Evolutionary conservation across 2,113 vertebrate genomes (phyloP).

Genomic region (Pachycephala philippinensis): DNA sequence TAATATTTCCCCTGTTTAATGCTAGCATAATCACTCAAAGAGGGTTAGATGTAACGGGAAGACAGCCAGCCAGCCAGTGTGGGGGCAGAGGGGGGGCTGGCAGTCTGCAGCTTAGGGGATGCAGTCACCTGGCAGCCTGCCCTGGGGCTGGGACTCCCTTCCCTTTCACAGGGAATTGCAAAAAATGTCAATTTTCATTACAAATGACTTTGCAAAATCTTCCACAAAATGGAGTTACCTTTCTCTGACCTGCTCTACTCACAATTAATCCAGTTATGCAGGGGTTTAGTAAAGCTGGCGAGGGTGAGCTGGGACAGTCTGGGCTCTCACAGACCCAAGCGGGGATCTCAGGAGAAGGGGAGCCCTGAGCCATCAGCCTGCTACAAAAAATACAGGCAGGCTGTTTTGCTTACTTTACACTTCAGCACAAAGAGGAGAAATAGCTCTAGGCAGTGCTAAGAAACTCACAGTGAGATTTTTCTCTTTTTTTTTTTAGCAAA

Average conservation of each 20-base stretch:
- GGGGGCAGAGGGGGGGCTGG: neutral
- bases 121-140: slow-evolving; percentile 10
- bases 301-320: neutral
- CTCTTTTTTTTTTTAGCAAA: neutral
- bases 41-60: neutral
- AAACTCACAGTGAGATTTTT: neutral
- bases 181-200: neutral
- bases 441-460: neutral
- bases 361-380: neutral
- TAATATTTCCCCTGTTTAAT: neutral
- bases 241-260: neutral
- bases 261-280: neutral
- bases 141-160: neutral
- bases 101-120: neutral
- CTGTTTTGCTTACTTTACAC: neutral
- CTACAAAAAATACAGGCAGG: neutral
- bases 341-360: neutral
- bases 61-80: neutral
- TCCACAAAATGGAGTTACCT: neutral
- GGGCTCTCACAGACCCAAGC: neutral
- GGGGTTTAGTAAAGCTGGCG: neutral
- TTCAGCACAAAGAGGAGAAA: neutral
- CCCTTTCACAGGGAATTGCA: neutral
- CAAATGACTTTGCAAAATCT: slow-evolving; percentile 39
- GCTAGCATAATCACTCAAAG: neutral